Conservation (phyloP, 2,113 vertebrate species). For the Lasiurus cinereus region DNA sequence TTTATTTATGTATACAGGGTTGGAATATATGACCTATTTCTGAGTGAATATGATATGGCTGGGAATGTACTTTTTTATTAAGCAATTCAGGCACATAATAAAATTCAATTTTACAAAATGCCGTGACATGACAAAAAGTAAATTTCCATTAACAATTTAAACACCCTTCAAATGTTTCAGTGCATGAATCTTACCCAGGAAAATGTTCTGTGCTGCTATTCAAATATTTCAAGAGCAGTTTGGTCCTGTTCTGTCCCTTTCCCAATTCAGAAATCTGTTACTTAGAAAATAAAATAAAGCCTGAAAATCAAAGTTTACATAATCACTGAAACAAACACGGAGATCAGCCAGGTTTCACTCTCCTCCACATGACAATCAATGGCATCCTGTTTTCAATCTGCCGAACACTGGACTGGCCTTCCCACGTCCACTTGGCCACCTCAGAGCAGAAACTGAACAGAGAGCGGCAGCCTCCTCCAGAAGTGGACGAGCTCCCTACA, state of each 20-base stretch:
- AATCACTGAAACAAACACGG: constrained; percentile 67
- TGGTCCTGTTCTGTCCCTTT: neutral
- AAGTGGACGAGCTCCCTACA: neutral
- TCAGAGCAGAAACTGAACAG: neutral
- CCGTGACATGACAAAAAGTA: constrained; percentile 24
- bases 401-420: neutral
- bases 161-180: constrained; percentile 16
- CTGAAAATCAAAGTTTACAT: constrained; percentile 74
- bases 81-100: constrained; percentile 29
- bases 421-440: fast-evolving
- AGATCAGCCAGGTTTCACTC: constrained; percentile 44
- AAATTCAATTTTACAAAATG: constrained; percentile 32
- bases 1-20: neutral
- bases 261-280: neutral
- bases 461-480: neutral
- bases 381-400: neutral
- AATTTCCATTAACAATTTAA: constrained; percentile 1
- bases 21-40: neutral
- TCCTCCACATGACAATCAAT: constrained; percentile 54
- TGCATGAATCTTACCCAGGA: neutral
- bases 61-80: constrained; percentile 34
- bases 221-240: neutral
- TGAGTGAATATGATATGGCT: neutral
- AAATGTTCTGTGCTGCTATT: neutral
- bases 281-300: constrained; percentile 68